These are phyloP conservation scores for Troides aeacus DNA, from an alignment of 2,888 invertebrate species.

Conservation along the genomic window DNA sequence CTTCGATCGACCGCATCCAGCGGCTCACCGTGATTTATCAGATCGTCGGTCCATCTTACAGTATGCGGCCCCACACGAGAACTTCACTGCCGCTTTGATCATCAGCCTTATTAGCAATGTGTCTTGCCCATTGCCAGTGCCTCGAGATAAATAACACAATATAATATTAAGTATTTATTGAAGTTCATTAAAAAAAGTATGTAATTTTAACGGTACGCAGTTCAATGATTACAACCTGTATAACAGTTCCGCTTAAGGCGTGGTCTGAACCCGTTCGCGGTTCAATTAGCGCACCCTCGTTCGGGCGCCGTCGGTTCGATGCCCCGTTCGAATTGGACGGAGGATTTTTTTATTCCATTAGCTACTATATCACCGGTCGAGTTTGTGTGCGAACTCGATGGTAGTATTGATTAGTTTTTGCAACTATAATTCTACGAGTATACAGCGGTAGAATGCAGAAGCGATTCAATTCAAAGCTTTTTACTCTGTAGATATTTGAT, in stretches of 20 bases:
- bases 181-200: neutral
- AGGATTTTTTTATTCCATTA: constrained; percentile 33
- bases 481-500: too few relatives aligned
- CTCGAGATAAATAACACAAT: too few relatives aligned
- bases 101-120: too few relatives aligned
- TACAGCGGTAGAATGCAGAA: neutral
- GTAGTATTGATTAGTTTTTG: constrained; percentile 5
- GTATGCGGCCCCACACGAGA: too few relatives aligned
- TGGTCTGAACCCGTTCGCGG: constrained; percentile 32
- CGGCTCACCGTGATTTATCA: too few relatives aligned
- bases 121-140: too few relatives aligned
- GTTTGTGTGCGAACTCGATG: neutral
- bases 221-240: constrained; percentile 1
- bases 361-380: neutral
- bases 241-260: constrained; percentile 18
- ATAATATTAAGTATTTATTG: neutral
- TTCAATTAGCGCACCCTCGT: constrained; percentile 41
- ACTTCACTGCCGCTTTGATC: too few relatives aligned
- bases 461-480: too few relatives aligned
- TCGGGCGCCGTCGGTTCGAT: constrained; percentile 38
- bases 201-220: neutral
- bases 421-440: neutral
- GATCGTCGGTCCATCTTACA: too few relatives aligned
- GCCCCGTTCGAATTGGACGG: constrained; percentile 41
- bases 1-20: too few relatives aligned